These are phyloP conservation scores for Thripadectes ignobilis DNA, from an alignment of 2,797 vertebrate genomes.

Conservation along the genomic window DNA sequence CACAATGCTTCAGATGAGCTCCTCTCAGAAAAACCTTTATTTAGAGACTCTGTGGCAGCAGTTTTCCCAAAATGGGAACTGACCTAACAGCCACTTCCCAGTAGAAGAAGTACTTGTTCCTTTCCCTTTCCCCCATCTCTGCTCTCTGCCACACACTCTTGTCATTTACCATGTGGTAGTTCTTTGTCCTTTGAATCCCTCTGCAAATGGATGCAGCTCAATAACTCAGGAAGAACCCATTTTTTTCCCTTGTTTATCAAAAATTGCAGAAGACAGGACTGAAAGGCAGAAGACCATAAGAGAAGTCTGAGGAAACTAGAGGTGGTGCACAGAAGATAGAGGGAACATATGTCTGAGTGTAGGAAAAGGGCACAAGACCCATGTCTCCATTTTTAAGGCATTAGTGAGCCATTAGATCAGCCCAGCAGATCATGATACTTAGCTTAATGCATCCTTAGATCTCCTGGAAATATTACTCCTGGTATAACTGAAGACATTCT, in stretches of 20 bases:
- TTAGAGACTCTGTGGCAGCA: background rate
- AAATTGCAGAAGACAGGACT: background rate
- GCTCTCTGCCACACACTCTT: background rate
- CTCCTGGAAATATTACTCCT: background rate
- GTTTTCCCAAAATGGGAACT: background rate
- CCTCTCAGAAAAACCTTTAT: background rate
- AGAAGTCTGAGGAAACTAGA: background rate
- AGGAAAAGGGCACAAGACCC: background rate
- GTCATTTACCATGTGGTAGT: background rate
- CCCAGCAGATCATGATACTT: background rate
- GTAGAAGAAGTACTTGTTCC: background rate
- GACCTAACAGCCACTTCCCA: background rate
- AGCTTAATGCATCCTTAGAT: background rate
- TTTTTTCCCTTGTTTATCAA: background rate
- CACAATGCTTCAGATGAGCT: background rate
- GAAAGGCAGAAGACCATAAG: background rate
- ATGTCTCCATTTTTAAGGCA: background rate
- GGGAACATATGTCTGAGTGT: rapidly evolving
- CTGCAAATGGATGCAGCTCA: background rate
- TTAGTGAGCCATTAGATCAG: background rate
- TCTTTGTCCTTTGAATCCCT: background rate
- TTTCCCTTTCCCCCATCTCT: background rate
- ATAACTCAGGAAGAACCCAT: rapidly evolving
- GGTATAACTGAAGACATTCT: background rate
- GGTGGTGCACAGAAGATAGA: background rate